Conservation (phyloP, 2,888 invertebrate species). For the Zaprionus obscuricornis region DNA sequence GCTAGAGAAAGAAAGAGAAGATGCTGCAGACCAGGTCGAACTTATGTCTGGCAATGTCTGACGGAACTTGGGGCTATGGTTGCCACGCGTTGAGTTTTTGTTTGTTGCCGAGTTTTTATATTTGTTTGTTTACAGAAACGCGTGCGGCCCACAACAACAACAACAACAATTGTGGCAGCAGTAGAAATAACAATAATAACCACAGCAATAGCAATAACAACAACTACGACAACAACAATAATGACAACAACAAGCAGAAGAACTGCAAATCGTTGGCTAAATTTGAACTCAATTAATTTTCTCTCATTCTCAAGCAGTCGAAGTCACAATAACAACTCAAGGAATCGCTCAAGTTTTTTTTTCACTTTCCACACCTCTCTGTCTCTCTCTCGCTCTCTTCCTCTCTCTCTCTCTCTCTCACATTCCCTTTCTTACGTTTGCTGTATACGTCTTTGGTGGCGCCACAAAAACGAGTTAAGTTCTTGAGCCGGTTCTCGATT, state of each 20-base stretch:
- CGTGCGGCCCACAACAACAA: conserved; percentile 70
- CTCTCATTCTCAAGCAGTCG: no score
- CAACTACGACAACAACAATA: conserved; percentile 19
- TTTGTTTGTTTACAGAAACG: conserved; percentile 72
- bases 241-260: conserved; percentile 15
- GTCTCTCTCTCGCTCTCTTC: neutral
- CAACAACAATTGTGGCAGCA: conserved; percentile 17
- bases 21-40: conserved; percentile 48
- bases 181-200: conserved; percentile 23
- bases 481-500: conserved; percentile 60
- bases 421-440: neutral
- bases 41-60: conserved; percentile 1
- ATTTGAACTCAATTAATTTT: conserved; percentile 58
- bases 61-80: conserved; percentile 20
- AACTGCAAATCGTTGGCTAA: conserved; percentile 53
- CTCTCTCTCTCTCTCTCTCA: neutral
- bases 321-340: conserved; percentile 9
- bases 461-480: conserved; percentile 57
- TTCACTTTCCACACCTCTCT: no score
- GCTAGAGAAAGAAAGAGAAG: conserved; percentile 12
- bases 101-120: conserved; percentile 60
- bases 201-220: conserved; percentile 16
- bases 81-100: conserved; percentile 62
- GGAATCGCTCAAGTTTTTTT: no score
- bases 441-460: conserved; percentile 37